Conservation (phyloP, 2,888 invertebrate genomes). For the Tenthredo notha region DNA sequence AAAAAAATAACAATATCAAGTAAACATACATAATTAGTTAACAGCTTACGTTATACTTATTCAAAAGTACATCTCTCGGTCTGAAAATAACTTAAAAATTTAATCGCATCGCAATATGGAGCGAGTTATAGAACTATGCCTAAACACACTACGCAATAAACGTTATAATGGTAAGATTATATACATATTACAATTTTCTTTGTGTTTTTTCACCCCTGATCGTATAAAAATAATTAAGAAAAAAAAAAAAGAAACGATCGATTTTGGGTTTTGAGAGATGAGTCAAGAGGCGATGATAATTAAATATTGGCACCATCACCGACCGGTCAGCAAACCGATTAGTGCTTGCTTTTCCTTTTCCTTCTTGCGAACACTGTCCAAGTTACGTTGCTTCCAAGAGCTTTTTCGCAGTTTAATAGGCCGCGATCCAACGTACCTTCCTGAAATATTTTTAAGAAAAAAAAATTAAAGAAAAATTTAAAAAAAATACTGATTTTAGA, state of each 20-base stretch:
- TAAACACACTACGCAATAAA: neutral
- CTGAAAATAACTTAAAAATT: constrained; percentile 19
- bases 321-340: constrained; percentile 85
- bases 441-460: constrained; percentile 79
- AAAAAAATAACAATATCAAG: neutral
- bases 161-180: constrained; percentile 23
- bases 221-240: neutral
- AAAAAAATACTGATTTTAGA: constrained; percentile 33
- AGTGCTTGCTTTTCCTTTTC: constrained; percentile 96
- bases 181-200: neutral
- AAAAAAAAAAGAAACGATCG: neutral
- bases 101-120: constrained; percentile 6
- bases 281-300: neutral
- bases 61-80: neutral
- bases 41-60: constrained; percentile 1
- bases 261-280: neutral
- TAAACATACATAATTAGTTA: neutral
- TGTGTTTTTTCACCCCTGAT: neutral
- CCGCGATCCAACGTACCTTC: constrained; percentile 98
- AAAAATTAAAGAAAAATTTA: constrained; percentile 60
- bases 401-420: constrained; percentile 99
- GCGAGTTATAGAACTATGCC: neutral
- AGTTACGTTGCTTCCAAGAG: constrained; percentile 95
- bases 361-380: constrained; percentile 96
- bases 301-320: constrained; percentile 66